Base-by-base conservation (phyloP, 2,797 vertebrate genomes). In the Petrocephalus schoutedeni region DNA sequence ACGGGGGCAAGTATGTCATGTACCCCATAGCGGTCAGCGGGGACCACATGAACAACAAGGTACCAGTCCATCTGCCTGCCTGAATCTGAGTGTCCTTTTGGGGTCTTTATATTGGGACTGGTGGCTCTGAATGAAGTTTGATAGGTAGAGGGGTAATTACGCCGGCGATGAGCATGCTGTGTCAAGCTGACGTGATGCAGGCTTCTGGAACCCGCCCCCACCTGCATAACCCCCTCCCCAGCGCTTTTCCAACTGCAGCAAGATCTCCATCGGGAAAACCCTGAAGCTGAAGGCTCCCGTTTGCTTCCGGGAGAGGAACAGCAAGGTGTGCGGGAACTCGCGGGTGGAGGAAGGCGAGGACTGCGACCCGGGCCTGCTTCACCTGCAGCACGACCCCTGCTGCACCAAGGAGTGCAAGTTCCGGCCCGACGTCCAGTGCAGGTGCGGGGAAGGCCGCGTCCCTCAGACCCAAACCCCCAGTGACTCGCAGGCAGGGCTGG, bases 1-100 rank as follows among this genome's bases (percentile, higher is more conserved):
- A 96, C 0, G 98, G 98, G 9, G 98, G 98, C 5, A 99, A 99
- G 90, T 99, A 96, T 0, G 97, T 99, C 45, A 99, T 99, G 98
- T 99, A 99, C 86, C 98, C 98, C 16, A 99, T 99, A 8, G 98
- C 98, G 87, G 98, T 99, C 92, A 99, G 98, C 1, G 98, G 98
- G 21, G 98, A 99, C 90, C 97, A 99, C 3, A 90, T 94, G 89
- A 99, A 99, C 93, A 99, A 99, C 91, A 99, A 99, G 98, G 98
- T 99, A 94, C 3, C 28, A 16, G 82, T 77, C 71, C 36, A 41
- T 74, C 36, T 21, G 14, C 3, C 36, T 86, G 54, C 85, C 9
- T 9, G 45, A 83, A 49, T 61, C 36, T 86, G 45, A 53, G 41
- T 10, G 32, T 23, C 3, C 53, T 4, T 4, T 58, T 2, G 3